Evolutionary conservation across 2,797 vertebrate genomes (phyloP).

Genomic region (Halcyon badia): DNA sequence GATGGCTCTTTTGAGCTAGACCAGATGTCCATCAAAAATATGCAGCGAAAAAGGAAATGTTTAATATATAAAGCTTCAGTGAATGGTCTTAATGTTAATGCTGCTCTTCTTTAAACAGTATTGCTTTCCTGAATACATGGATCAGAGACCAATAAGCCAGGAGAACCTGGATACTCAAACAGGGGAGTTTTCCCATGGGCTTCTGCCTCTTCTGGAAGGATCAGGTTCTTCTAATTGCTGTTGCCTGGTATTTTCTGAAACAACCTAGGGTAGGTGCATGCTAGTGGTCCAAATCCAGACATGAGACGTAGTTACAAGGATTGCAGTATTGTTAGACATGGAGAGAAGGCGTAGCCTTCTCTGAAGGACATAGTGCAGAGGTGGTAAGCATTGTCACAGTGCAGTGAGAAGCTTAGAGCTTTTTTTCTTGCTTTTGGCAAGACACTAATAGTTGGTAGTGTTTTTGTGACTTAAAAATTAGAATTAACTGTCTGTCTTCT

Average conservation of each 20-base stretch:
- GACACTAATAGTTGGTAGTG: background rate
- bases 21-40: background rate
- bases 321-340: rapidly evolving
- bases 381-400: background rate
- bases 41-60: background rate
- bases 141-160: background rate
- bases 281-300: background rate
- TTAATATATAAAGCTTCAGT: background rate
- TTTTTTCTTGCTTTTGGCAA: background rate
- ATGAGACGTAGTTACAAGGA: background rate
- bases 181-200: background rate
- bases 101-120: background rate
- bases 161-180: background rate
- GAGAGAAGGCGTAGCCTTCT: background rate
- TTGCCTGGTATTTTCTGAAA: background rate
- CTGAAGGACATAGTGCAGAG: background rate
- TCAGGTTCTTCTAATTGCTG: background rate
- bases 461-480: background rate
- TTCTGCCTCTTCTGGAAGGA: background rate
- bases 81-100: background rate
- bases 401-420: background rate
- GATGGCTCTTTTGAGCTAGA: background rate
- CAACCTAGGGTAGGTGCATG: background rate
- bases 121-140: background rate
- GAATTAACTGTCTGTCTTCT: background rate